Evolutionary conservation across 2,888 invertebrate genomes (phyloP), one percentile per base, ranked within the genome.

Genomic region (Lampropteryx suffumata): DNA sequence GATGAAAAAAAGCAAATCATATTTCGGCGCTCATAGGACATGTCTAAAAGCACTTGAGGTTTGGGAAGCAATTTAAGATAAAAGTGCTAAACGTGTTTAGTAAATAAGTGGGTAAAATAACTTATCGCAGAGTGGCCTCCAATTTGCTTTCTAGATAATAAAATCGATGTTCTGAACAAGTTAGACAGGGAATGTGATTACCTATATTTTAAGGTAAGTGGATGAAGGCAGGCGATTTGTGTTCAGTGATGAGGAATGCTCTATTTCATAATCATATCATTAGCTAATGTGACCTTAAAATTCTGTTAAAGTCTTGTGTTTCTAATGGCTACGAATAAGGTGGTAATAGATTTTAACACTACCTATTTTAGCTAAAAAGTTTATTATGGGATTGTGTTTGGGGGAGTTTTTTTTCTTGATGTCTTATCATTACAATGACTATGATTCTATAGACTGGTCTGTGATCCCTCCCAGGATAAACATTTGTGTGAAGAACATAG

Each of bases 191-290:
- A n/a, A 35, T 24, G 46, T 39, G 46, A 3, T 2, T 10, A 74
- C 82, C 79, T 71, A 73, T 63, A 78, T 83, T 81, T 78, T 62
- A 57, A 66, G 64, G 61, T 83, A 79, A 82, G 78, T 74, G 79
- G 80, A 79, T 80, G 72, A 76, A 69, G 50, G 50, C 63, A 68
- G 50, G 50, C 63, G 51, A 54, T 56, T 47, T 64, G 68, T 71
- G 76, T 80, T 24, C 7, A 24, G 24, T 6, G 7, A 3, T 7
- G 24, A 5, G 3, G 24, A 7, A 24, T 6, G 24, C 1, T 24
- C 24, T 6, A 24, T 24, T 17, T 17, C 4, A 17, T 17, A 17
- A 3, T 17, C 17, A 24, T n/a, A n/a, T n/a, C n/a, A n/a, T n/a
- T n/a, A n/a, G n/a, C n/a, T n/a, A n/a, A n/a, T n/a, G n/a, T n/a